Evolutionary conservation across 2,797 vertebrate species (phyloP).

Genomic region (Coreius guichenoti): DNA sequence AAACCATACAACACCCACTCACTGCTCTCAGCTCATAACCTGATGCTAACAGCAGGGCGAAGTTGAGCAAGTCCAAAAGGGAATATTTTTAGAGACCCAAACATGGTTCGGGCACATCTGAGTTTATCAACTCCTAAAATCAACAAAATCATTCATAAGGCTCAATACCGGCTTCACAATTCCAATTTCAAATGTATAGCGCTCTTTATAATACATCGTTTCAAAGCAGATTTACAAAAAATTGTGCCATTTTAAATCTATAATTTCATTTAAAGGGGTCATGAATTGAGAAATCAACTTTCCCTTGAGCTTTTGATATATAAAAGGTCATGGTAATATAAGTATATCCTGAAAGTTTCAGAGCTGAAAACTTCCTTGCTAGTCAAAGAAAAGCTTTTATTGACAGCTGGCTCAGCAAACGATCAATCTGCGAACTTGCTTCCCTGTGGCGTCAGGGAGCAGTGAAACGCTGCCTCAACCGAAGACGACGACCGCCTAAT

Average conservation of each 20-base stretch:
- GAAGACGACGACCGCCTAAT: too few relatives aligned
- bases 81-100: conserved; percentile 11
- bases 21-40: not conserved
- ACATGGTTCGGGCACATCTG: not conserved
- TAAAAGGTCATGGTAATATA: too few relatives aligned
- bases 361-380: too few relatives aligned
- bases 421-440: too few relatives aligned
- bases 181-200: not conserved
- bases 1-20: not conserved
- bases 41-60: conserved; percentile 8
- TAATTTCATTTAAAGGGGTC: not conserved
- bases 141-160: not conserved
- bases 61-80: conserved; percentile 39
- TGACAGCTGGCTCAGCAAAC: too few relatives aligned
- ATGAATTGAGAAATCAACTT: too few relatives aligned
- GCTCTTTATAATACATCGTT: not conserved
- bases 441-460: too few relatives aligned
- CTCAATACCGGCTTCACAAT: not conserved
- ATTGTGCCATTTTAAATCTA: not conserved
- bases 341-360: too few relatives aligned
- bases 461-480: too few relatives aligned
- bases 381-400: too few relatives aligned
- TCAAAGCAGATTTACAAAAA: not conserved
- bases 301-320: too few relatives aligned
- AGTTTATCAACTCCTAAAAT: not conserved